phyloP scores from a whole-genome alignment of 2,797 vertebrate species.

The Tangara arthus region DNA sequence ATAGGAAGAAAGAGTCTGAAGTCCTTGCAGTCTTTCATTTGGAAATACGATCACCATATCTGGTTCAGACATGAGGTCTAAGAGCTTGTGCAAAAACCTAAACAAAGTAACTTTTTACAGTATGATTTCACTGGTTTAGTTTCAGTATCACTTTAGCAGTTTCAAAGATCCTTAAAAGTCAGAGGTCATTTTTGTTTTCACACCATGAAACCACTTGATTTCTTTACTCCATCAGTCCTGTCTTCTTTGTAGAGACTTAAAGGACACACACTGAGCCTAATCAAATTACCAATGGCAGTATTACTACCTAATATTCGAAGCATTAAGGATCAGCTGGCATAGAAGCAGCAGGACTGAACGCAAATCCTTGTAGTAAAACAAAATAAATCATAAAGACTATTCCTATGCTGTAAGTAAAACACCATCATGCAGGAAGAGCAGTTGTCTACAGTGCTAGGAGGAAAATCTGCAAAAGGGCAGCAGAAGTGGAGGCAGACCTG shows the following conservation, averaged over 20 bases:
- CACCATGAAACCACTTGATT: neutral
- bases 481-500: neutral
- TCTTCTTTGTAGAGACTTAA: neutral
- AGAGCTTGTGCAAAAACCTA: neutral
- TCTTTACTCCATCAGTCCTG: neutral
- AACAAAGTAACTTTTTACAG: neutral
- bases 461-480: neutral
- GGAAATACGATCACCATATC: neutral
- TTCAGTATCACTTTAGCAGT: neutral
- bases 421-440: neutral
- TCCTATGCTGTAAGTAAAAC: neutral
- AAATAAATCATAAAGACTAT: neutral
- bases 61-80: neutral
- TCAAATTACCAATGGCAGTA: neutral
- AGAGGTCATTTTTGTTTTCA: neutral
- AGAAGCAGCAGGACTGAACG: neutral
- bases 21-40: neutral
- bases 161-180: neutral
- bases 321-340: neutral
- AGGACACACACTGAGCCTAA: neutral
- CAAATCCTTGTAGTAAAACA: neutral
- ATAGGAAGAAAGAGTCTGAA: neutral
- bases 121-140: neutral
- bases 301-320: neutral
- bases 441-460: neutral